Evolutionary conservation across 2,888 invertebrate genomes (phyloP), one percentile per base, ranked within the genome.

Genomic region (Dichetophora obliterata): DNA sequence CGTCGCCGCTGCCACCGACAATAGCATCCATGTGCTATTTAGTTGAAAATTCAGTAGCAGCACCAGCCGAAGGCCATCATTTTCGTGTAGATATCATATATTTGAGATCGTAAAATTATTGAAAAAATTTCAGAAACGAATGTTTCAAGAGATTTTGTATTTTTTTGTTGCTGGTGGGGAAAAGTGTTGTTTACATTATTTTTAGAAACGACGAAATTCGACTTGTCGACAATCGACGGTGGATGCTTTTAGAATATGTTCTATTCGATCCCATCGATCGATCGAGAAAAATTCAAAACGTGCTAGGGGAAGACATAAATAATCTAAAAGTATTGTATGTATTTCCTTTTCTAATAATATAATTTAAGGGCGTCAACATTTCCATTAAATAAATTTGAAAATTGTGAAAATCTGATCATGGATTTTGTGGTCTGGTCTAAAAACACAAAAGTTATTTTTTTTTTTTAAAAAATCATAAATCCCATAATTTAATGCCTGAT

Each of bases 71-170:
- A 34, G 19, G 48, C 24, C 54, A 54, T 69, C 69, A 27, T 63
- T 54, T 22, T n/a, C 19, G 54, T 54, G 54, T 54, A 22, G 19
- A 54, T 22, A n/a, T n/a, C n/a, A n/a, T n/a, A 19, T 24, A 48
- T 43, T 14, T 52, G 31, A 71, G 59, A 73, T 73, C 61, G 73
- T 73, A 63, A 61, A 73, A 73, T 37, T 63, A 63, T 48, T 48
- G 16, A 27, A 59, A 68, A 73, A 73, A n/a, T n/a, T 27, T 61
- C 59, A 59, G 19, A 72, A 31, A 71, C 16, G 19, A 14, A 68
- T 22, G 48, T 63, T 27, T 48, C 19, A 1, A 6, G 54, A 22
- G 31, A 31, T 54, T 54, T 24, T n/a, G n/a, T 19, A 19, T 19
- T 8, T 27, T 63, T 22, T 68, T 68, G 19, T 68, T 22, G 19